Base-by-base conservation (phyloP, 1,140 invertebrate genomes). In the Melanaphis sacchari region DNA sequence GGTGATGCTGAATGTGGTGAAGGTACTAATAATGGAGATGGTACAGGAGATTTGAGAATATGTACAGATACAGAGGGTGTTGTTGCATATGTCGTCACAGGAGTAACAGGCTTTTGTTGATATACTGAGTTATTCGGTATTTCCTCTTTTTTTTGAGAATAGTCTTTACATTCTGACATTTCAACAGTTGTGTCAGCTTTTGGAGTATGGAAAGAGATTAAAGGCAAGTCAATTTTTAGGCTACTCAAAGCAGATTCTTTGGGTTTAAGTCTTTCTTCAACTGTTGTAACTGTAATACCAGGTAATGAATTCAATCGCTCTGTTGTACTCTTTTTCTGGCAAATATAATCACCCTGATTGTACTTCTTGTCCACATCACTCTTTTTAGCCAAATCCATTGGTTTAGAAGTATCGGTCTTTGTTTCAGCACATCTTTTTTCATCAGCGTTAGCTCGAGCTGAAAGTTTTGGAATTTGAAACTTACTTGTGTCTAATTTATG, bases 381-480 rank as follows among this genome's bases (percentile, higher is more conserved):
- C 24, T 93, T 94, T 81, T 93, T 93, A 26, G 88, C 94, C 21
- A 94, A 85, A 88, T 94, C 94, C 66, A 94, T 93, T 31, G 90
- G 94, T 91, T 94, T 94, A 38, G 92, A 88, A 49, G 18, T 52
- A 54, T 43, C 66, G 22, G 46, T 7, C 31, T 81, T 93, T 52
- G 54, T 52, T 22, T 87, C 84, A 52, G 52, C 38, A 85, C 92
- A 93, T 40, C 91, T 93, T 41, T 93, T 94, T 38, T 93, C 91
- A 31, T 91, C 90, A 36, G 52, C 49, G 59, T 94, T 94, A 15
- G 93, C 76, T 87, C 96, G 94, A 0, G 96, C 96, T 0, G 97
- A 97, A 90, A 98, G 94, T 95, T 98, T 98, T 0, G 97, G 97
- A 94, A 98, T 98, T 95, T 98, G 97, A 95, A 98, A 98, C 94